A percentile compares a stretch with the other conserved stretches of the same genome.
Conservation (phyloP, 2,113 vertebrate species). For the Passerina amoena region DNA sequence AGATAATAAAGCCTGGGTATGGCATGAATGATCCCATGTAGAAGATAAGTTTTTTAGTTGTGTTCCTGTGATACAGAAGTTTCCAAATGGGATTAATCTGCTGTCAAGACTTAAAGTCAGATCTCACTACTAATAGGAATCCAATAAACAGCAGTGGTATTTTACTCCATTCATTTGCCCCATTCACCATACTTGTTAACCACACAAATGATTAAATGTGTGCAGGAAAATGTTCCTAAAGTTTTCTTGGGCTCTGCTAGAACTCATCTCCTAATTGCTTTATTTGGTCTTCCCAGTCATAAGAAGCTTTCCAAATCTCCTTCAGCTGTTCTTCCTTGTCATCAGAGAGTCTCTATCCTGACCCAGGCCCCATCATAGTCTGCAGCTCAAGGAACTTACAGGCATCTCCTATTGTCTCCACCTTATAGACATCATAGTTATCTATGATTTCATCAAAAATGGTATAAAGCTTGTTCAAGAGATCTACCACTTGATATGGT, state of each 20-base stretch:
- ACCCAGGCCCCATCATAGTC: background rate
- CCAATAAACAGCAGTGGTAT: background rate
- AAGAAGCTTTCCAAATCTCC: background rate
- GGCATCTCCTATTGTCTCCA: slow-evolving; percentile 84
- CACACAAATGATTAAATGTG: background rate
- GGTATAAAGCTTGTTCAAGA: slow-evolving; percentile 85
- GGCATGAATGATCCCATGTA: background rate
- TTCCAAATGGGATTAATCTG: background rate
- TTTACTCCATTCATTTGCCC: background rate
- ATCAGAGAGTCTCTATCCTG: background rate
- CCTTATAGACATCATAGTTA: slow-evolving; percentile 86
- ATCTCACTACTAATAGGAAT: background rate
- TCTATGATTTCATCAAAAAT: slow-evolving; percentile 86
- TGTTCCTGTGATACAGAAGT: background rate
- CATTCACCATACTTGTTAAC: background rate
- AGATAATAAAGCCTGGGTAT: background rate
- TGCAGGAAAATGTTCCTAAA: background rate
- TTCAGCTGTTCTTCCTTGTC: background rate
- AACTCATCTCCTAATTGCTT: background rate
- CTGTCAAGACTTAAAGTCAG: background rate
- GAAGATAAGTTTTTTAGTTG: background rate
- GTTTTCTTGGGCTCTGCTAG: background rate
- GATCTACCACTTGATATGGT: slow-evolving; percentile 81
- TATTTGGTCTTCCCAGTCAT: background rate
- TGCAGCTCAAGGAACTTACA: slow-evolving; percentile 68